A percentile compares a stretch with the other conserved stretches of the same genome.
These are phyloP conservation scores for Eutrigla gurnardus DNA, from an alignment of 2,797 vertebrate genomes.

Conservation along the genomic window DNA sequence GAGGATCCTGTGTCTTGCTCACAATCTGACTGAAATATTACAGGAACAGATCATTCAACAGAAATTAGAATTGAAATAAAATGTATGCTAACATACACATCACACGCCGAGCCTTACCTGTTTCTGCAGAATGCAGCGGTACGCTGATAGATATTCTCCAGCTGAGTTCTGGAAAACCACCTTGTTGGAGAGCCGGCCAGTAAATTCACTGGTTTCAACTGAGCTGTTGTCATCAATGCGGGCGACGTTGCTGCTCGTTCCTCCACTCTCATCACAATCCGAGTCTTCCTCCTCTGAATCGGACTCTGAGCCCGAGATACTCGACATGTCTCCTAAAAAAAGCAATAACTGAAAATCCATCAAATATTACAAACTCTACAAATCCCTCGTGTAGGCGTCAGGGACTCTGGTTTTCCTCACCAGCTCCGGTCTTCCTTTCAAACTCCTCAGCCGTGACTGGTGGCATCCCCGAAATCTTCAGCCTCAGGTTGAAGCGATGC, in stretches of 20 bases:
- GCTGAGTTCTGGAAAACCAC: constrained; percentile 87
- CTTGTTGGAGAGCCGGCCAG: constrained; percentile 72
- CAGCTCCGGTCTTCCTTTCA: constrained; percentile 88
- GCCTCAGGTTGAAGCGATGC: constrained; percentile 97
- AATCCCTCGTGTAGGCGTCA: too few relatives aligned
- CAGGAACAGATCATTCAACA: constrained; percentile 6
- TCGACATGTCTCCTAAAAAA: constrained; percentile 91
- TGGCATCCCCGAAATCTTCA: constrained; percentile 82
- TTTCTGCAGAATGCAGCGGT: constrained; percentile 87
- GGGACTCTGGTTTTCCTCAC: constrained; percentile 65
- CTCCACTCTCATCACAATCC: constrained; percentile 76
- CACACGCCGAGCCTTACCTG: constrained; percentile 75
- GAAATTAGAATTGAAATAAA: background rate
- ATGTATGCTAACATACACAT: background rate
- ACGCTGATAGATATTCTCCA: constrained; percentile 87
- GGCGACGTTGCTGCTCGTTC: constrained; percentile 36
- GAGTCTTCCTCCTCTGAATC: constrained; percentile 75
- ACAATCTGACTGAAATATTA: constrained; percentile 50
- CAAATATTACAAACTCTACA: background rate
- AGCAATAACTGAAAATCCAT: background rate
- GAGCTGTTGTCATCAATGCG: constrained; percentile 62
- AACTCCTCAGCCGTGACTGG: constrained; percentile 87
- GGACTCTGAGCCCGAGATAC: constrained; percentile 95
- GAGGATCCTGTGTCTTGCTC: constrained; percentile 75
- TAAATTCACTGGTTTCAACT: constrained; percentile 6